These are phyloP conservation scores for Brenthis hecate DNA, from an alignment of 2,888 invertebrate species.

Conservation along the genomic window DNA sequence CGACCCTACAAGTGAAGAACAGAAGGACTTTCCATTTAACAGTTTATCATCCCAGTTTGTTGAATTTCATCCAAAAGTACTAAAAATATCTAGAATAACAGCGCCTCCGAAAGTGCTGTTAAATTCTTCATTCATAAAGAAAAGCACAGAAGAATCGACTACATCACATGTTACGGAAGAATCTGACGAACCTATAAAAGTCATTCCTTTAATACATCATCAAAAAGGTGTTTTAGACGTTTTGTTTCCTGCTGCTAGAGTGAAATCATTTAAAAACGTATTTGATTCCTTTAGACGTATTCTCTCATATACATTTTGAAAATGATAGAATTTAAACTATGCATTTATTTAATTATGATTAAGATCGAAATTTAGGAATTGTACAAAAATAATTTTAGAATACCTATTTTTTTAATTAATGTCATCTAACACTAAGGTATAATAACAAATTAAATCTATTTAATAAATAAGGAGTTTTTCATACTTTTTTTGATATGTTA, in stretches of 20 bases:
- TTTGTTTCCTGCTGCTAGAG: constrained; percentile 59
- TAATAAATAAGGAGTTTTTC: no score
- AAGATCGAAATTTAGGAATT: no score
- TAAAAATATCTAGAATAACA: constrained; percentile 35
- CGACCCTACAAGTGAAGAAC: constrained; percentile 45
- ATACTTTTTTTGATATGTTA: no score
- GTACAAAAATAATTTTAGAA: no score
- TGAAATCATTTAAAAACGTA: constrained; percentile 58
- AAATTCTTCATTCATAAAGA: constrained; percentile 40
- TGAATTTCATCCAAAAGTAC: constrained; percentile 47
- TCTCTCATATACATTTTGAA: constrained; percentile 60
- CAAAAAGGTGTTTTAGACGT: constrained; percentile 63
- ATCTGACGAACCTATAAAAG: constrained; percentile 43
- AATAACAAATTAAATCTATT: no score
- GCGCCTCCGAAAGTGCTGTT: constrained; percentile 44
- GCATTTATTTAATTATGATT: no score
- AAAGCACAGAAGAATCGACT: constrained; percentile 14
- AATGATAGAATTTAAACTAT: constrained; percentile 12
- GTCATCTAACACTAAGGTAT: no score
- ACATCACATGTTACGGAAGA: constrained; percentile 40
- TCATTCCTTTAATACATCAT: constrained; percentile 47
- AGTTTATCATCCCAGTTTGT: constrained; percentile 46
- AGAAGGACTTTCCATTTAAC: constrained; percentile 42
- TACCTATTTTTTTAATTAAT: no score
- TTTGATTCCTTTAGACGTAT: constrained; percentile 58